These are phyloP conservation scores for Silurus meridionalis DNA, from an alignment of 2,113 vertebrate species.

Conservation along the genomic window DNA sequence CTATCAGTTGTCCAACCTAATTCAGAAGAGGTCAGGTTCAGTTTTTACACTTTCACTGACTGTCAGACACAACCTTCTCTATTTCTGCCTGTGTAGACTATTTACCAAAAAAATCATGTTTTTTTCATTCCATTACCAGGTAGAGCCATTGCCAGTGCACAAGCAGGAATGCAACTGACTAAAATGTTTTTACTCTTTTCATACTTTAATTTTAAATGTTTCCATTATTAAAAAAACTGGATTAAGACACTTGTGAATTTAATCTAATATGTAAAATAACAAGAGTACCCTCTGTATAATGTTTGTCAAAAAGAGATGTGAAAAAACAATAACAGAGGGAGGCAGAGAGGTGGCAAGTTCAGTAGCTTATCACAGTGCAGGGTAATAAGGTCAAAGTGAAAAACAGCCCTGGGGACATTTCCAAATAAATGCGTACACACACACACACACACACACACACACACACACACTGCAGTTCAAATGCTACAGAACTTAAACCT, in stretches of 20 bases:
- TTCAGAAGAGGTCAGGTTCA: no score
- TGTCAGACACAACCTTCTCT: constrained; percentile 64
- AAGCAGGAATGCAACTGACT: constrained; percentile 73
- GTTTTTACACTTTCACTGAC: constrained; percentile 67
- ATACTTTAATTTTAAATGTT: background rate
- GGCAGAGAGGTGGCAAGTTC: constrained; percentile 64
- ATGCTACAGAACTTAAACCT: constrained; percentile 90
- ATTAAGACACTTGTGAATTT: background rate
- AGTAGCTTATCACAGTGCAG: constrained; percentile 79
- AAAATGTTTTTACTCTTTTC: constrained; percentile 7
- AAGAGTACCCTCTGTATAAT: background rate
- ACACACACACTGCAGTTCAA: constrained; percentile 64
- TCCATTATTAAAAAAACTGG: background rate
- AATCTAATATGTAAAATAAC: background rate
- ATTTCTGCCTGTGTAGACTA: constrained; percentile 46
- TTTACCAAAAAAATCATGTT: constrained; percentile 65
- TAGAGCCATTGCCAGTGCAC: constrained; percentile 68
- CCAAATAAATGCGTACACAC: constrained; percentile 76
- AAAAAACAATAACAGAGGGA: constrained; percentile 30
- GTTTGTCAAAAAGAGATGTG: no score
- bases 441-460: constrained; percentile 47
- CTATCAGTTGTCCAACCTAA: no score
- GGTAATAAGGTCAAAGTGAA: constrained; percentile 96
- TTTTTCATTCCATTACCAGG: constrained; percentile 65
- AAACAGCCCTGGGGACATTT: constrained; percentile 87